phyloP scores from a whole-genome alignment of 2,888 invertebrate genomes.

The Lycocerus yunnanus region DNA sequence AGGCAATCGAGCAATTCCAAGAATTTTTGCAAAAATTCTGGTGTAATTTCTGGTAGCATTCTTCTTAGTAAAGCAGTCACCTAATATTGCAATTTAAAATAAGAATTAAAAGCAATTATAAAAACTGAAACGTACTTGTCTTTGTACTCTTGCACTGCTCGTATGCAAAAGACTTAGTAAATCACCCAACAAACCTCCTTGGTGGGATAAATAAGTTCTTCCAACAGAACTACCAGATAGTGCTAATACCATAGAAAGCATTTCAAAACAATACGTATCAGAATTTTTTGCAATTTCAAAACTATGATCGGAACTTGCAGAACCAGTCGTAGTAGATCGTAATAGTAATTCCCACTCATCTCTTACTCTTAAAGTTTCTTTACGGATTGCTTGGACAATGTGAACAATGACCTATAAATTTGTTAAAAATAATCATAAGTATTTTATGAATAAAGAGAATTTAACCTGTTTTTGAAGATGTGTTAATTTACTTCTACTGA shows the following conservation, averaged over 20 bases:
- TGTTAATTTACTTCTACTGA: conserved; percentile 90
- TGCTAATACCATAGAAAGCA: conserved; percentile 93
- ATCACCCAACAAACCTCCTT: conserved; percentile 82
- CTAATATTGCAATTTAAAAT: conserved; percentile 54
- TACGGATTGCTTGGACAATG: conserved; percentile 87
- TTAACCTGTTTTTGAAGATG: conserved; percentile 88
- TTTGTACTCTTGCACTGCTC: conserved; percentile 91
- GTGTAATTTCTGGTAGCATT: conserved; percentile 88
- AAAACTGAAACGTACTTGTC: conserved; percentile 67
- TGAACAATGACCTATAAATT: conserved; percentile 76
- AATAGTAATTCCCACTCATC: conserved; percentile 87
- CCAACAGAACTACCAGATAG: conserved; percentile 92
- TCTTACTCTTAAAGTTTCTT: conserved; percentile 82
- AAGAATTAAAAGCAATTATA: neutral
- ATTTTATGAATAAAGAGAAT: neutral
- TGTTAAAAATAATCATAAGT: neutral
- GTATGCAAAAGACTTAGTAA: conserved; percentile 87
- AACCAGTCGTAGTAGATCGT: conserved; percentile 56
- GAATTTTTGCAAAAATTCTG: conserved; percentile 79
- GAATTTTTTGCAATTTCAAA: conserved; percentile 59
- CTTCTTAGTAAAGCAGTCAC: conserved; percentile 84
- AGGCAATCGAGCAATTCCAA: conserved; percentile 72
- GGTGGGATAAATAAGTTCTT: conserved; percentile 86
- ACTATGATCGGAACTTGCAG: conserved; percentile 48
- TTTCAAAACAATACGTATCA: conserved; percentile 97